phyloP scores from a whole-genome alignment of 2,888 invertebrate genomes.

The Cepaea hortensis region DNA sequence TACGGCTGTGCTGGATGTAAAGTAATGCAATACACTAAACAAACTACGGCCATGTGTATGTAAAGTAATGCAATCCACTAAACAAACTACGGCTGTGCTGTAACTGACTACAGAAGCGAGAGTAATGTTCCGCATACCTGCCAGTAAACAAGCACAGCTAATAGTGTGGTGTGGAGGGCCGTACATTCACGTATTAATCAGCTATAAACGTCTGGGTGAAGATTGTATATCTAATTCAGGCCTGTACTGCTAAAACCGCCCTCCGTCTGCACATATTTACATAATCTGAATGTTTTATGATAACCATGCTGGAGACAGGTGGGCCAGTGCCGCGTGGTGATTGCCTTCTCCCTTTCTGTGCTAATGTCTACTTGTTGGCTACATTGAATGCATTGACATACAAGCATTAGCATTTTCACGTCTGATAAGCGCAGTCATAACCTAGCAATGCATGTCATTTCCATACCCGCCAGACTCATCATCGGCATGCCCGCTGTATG shows the following conservation, averaged over 20 bases:
- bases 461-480: neutral
- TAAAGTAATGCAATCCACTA: too few relatives aligned
- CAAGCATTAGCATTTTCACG: conserved; percentile 12
- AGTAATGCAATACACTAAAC: too few relatives aligned
- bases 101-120: too few relatives aligned
- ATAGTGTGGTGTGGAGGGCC: too few relatives aligned
- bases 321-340: too few relatives aligned
- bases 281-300: conserved; percentile 13
- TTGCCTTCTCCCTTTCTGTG: neutral
- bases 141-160: too few relatives aligned
- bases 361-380: neutral
- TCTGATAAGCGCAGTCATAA: neutral
- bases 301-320: neutral
- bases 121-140: too few relatives aligned
- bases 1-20: too few relatives aligned
- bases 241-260: neutral
- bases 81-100: too few relatives aligned
- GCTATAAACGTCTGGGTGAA: neutral
- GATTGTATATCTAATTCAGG: conserved; percentile 3
- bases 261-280: neutral
- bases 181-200: too few relatives aligned
- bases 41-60: too few relatives aligned
- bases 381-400: conserved; percentile 5
- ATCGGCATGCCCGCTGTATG: neutral
- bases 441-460: neutral